A percentile compares a stretch with the other conserved stretches of the same genome.
These are phyloP conservation scores for Oryctes rhinoceros DNA, from an alignment of 1,140 invertebrate species.

Conservation along the genomic window DNA sequence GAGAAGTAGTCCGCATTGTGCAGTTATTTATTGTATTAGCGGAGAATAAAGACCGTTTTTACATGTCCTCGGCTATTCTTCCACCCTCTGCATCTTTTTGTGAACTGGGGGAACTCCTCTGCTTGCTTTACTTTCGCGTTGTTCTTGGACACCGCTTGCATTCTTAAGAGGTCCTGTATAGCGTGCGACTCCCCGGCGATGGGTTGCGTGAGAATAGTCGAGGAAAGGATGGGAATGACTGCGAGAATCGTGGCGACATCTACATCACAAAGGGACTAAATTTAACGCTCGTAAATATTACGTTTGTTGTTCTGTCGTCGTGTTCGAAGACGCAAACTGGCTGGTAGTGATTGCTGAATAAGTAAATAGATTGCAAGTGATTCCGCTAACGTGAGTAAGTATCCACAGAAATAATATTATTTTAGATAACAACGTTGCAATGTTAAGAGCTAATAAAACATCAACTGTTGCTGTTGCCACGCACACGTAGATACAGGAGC, in stretches of 20 bases:
- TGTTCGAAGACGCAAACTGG: neutral
- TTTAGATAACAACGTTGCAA: neutral
- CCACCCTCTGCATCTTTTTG: slow-evolving; percentile 31
- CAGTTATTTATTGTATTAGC: slow-evolving; percentile 33
- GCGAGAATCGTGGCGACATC: slow-evolving; percentile 24
- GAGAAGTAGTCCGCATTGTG: slow-evolving; percentile 28
- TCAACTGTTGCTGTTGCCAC: too few relatives aligned
- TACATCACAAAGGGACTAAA: slow-evolving; percentile 33
- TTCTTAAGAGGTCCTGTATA: slow-evolving; percentile 11
- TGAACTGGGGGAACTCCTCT: slow-evolving; percentile 11
- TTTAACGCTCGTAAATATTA: slow-evolving; percentile 36
- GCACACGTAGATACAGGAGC: too few relatives aligned
- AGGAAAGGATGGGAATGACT: slow-evolving; percentile 27
- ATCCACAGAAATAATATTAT: neutral
- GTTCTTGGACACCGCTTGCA: slow-evolving; percentile 35
- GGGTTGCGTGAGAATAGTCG: slow-evolving; percentile 25
- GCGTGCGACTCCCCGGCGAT: slow-evolving; percentile 17
- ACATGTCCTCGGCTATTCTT: slow-evolving; percentile 33
- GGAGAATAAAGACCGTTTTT: slow-evolving; percentile 27
- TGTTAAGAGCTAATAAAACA: too few relatives aligned
- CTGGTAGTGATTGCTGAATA: slow-evolving; percentile 7
- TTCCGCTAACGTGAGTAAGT: neutral
- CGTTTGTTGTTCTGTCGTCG: slow-evolving; percentile 27
- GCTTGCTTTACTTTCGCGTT: slow-evolving; percentile 9
- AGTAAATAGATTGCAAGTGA: slow-evolving; percentile 20